Percentiles rank a stretch among this genome's conserved stretches.
These are phyloP conservation scores for Agrochola macilenta DNA, from an alignment of 2,888 invertebrate genomes.

Conservation along the genomic window DNA sequence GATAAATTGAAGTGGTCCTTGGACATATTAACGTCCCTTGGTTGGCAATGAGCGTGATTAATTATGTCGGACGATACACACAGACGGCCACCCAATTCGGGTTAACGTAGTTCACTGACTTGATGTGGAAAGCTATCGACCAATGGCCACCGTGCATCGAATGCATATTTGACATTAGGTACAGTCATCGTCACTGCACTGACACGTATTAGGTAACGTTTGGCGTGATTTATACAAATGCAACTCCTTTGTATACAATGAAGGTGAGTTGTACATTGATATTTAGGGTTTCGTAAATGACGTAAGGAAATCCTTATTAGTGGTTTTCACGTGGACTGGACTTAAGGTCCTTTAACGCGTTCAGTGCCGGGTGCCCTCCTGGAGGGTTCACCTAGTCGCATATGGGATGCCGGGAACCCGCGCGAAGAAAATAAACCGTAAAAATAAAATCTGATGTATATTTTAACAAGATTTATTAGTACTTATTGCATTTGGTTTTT, in stretches of 20 bases:
- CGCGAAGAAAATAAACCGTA: no score
- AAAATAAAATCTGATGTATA: no score
- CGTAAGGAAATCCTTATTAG: background rate
- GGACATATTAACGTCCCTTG: constrained; percentile 84
- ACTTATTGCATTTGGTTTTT: no score
- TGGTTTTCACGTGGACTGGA: no score
- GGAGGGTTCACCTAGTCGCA: no score
- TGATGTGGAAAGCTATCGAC: constrained; percentile 66
- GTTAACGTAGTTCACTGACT: constrained; percentile 85
- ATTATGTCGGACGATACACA: constrained; percentile 81
- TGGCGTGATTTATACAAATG: constrained; percentile 48
- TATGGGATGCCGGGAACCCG: no score
- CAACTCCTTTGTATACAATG: constrained; percentile 42
- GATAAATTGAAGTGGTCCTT: constrained; percentile 86
- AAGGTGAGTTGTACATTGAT: constrained; percentile 27
- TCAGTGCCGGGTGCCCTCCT: no score
- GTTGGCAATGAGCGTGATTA: constrained; percentile 83
- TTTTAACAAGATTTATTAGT: no score
- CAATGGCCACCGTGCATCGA: constrained; percentile 63
- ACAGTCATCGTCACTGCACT: constrained; percentile 40
- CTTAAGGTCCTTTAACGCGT: no score
- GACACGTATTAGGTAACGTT: constrained; percentile 55
- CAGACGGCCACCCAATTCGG: constrained; percentile 82
- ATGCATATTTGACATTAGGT: constrained; percentile 61
- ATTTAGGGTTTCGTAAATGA: constrained; percentile 14